A percentile compares a stretch with the other conserved stretches of the same genome.
These are phyloP conservation scores for Hyalella azteca DNA, from an alignment of 2,888 invertebrate genomes.

Conservation along the genomic window DNA sequence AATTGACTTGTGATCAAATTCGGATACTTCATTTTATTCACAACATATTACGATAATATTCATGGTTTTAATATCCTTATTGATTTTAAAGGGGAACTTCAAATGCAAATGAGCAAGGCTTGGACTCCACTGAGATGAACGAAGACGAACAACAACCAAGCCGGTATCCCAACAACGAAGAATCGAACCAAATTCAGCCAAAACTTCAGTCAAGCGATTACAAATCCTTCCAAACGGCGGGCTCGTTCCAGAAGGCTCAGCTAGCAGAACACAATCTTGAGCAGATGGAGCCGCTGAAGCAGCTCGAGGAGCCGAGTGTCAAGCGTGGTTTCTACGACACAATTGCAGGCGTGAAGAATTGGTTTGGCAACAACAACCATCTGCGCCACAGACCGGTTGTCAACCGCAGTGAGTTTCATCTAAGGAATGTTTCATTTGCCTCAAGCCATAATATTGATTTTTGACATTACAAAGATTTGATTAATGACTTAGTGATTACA, in stretches of 20 bases:
- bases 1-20: no score
- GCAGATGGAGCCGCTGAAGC: slow-evolving; percentile 10
- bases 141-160: neutral
- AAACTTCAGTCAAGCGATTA: neutral
- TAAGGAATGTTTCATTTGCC: no score
- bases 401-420: neutral
- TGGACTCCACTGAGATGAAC: slow-evolving; percentile 8
- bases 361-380: slow-evolving; percentile 22
- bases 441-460: no score
- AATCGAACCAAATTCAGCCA: neutral
- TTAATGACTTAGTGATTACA: no score
- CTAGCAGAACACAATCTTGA: neutral
- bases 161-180: neutral
- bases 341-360: slow-evolving; percentile 10
- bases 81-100: no score
- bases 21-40: no score
- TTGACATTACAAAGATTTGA: no score
- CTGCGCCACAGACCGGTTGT: slow-evolving; percentile 26
- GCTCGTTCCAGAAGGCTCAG: neutral
- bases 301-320: slow-evolving; percentile 9
- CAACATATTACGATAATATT: no score
- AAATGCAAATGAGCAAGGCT: neutral
- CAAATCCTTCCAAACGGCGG: neutral
- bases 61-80: no score
- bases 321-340: slow-evolving; percentile 36